phyloP scores from a whole-genome alignment of 2,113 vertebrate species.

The Miniopterus natalensis region DNA sequence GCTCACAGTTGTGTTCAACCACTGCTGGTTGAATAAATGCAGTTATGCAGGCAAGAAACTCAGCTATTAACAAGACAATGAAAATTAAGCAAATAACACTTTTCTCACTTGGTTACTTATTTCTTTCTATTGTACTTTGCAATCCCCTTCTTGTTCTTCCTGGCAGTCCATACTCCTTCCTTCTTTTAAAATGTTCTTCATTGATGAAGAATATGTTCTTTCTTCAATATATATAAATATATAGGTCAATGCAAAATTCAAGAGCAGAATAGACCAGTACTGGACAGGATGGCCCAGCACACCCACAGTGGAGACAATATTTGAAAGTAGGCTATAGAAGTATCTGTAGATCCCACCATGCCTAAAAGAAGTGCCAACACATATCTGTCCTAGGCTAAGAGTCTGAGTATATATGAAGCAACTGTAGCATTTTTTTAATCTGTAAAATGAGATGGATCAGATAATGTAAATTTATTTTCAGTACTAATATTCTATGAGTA shows the following conservation, averaged over 20 bases:
- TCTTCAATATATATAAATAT: constrained; percentile 2
- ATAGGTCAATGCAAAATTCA: constrained; percentile 4
- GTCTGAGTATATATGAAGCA: background rate
- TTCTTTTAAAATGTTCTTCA: constrained; percentile 29
- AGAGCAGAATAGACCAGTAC: background rate
- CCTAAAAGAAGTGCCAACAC: background rate
- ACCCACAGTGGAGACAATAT: background rate
- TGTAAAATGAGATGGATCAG: constrained; percentile 37
- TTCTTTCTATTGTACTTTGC: constrained; percentile 20
- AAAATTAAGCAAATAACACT: background rate
- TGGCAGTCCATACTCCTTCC: background rate
- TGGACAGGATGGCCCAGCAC: background rate
- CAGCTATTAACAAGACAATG: background rate
- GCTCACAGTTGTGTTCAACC: background rate
- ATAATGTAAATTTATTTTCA: background rate
- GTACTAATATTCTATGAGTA: background rate
- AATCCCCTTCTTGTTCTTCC: background rate
- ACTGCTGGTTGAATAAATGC: background rate
- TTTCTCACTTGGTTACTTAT: background rate
- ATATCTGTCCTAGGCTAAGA: background rate
- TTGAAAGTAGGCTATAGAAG: background rate
- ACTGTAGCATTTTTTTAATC: background rate
- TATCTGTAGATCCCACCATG: background rate
- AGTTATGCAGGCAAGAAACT: background rate
- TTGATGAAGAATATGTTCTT: background rate